These are phyloP conservation scores for Gallinago solitaria DNA, from an alignment of 2,797 vertebrate genomes.

Conservation along the genomic window DNA sequence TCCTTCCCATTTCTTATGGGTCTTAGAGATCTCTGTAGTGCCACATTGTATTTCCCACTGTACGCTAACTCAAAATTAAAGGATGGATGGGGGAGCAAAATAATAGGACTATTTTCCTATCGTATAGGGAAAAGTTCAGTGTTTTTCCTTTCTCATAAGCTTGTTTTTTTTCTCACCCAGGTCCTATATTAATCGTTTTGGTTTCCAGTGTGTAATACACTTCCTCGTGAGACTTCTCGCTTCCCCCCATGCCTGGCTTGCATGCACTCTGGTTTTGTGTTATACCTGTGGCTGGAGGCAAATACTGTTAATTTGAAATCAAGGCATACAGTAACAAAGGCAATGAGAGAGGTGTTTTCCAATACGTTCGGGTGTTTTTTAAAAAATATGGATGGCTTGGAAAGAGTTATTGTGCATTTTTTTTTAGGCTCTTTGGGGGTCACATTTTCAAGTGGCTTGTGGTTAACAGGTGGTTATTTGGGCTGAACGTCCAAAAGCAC, in stretches of 20 bases:
- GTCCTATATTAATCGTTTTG: not conserved
- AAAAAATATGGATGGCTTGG: not conserved
- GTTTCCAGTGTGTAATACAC: not conserved
- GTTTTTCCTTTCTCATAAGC: not conserved
- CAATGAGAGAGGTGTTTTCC: not conserved
- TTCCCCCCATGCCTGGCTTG: not conserved
- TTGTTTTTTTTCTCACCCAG: not conserved
- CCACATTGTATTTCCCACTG: not conserved
- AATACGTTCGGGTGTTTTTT: not conserved
- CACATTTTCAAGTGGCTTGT: not conserved
- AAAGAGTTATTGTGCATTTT: not conserved
- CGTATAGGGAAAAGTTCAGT: not conserved
- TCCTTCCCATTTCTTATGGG: not conserved
- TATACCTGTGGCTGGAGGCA: not conserved
- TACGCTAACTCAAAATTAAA: not conserved
- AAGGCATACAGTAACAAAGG: not conserved
- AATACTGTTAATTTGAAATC: not conserved
- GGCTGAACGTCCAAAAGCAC: not conserved
- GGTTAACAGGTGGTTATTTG: not conserved
- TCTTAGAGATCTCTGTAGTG: not conserved
- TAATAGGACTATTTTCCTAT: not conserved
- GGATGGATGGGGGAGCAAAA: not conserved
- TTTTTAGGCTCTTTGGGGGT: not conserved
- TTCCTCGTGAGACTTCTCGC: not conserved
- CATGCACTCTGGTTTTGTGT: not conserved